Base-by-base conservation (phyloP, 2,888 invertebrate genomes). In the Drosophila affinis region DNA sequence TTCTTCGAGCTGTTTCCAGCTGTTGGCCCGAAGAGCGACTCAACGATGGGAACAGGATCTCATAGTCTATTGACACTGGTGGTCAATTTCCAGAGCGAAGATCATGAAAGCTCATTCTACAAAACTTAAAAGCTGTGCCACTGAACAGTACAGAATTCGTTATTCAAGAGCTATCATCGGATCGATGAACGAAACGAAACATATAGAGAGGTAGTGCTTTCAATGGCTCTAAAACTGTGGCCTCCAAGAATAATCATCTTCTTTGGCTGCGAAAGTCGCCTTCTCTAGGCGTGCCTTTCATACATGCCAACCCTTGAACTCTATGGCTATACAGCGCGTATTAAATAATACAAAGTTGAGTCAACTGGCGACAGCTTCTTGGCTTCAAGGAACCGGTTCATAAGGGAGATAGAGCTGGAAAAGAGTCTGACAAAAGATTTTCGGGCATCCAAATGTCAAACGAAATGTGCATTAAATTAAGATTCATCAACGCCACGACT, bases 391-490 rank as follows among this genome's bases (percentile, higher is more conserved):
- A 71, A 53, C 39, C 34, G 17, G 18, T 49, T 51, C 18, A 10
- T 47, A 56, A 14, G 32, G 32, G 24, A 17, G 48, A 2, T 7
- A 10, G 9, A 32, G 27, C 27, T 34, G 49, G 46, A 63, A 51
- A 45, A 47, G 71, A 57, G 62, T 62, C 58, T 52, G 39, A 39
- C 52, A 67, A 59, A 70, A 62, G 58, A 62, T 69, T 79, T 39
- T 82, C 76, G 78, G 75, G 72, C 84, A 80, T 82, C 84, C 87
- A 86, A 82, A 86, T 83, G 81, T 86, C 81, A 78, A 48, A 27
- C 27, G 55, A 44, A 63, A 72, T 78, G 78, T 83, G 77, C 76
- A 86, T 86, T 78, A 75, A 77, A 77, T 83, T 83, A 70, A 86
- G 76, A 82, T 83, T 76, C 72, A 80, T 82, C 80, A 76, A 56